A percentile compares a stretch with the other conserved stretches of the same genome.
phyloP scores from a whole-genome alignment of 2,797 vertebrate species.

The Myotis vivesi region DNA sequence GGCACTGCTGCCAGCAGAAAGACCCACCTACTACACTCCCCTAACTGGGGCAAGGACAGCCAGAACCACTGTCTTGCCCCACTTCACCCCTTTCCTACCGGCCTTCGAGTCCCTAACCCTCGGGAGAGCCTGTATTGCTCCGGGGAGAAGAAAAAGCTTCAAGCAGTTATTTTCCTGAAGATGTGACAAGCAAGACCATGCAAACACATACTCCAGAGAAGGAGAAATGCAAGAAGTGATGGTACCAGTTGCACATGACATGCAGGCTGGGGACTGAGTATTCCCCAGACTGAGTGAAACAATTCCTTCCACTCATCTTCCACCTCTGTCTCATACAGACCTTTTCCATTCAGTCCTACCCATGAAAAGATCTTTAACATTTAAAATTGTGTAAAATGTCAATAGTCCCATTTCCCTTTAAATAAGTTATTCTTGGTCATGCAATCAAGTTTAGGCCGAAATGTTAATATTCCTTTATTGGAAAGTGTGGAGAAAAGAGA shows the following conservation, averaged over 20 bases:
- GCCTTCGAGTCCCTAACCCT: background rate
- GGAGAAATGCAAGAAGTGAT: background rate
- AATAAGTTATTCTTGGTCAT: slow-evolving; percentile 23
- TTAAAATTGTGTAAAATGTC: slow-evolving; percentile 57
- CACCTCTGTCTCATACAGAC: background rate
- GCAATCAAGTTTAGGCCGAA: background rate
- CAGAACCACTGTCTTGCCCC: background rate
- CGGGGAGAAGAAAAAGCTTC: background rate
- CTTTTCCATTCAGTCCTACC: background rate
- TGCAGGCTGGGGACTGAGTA: background rate
- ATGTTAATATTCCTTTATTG: slow-evolving; percentile 48
- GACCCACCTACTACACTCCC: background rate
- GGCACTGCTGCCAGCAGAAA: background rate
- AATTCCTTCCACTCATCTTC: background rate
- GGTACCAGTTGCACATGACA: background rate
- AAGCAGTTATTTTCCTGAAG: background rate
- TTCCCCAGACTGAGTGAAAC: background rate
- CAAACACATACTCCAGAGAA: background rate
- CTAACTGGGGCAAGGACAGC: background rate
- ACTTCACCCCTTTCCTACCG: background rate
- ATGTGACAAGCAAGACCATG: background rate
- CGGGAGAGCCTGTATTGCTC: background rate
- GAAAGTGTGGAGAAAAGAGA: slow-evolving; percentile 5
- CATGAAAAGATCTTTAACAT: slow-evolving; percentile 23
- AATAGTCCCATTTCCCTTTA: slow-evolving; percentile 42